Percentiles rank a stretch among this genome's conserved stretches.
Conservation (phyloP, 2,888 invertebrate genomes). For the Carterocephalus palaemon region DNA sequence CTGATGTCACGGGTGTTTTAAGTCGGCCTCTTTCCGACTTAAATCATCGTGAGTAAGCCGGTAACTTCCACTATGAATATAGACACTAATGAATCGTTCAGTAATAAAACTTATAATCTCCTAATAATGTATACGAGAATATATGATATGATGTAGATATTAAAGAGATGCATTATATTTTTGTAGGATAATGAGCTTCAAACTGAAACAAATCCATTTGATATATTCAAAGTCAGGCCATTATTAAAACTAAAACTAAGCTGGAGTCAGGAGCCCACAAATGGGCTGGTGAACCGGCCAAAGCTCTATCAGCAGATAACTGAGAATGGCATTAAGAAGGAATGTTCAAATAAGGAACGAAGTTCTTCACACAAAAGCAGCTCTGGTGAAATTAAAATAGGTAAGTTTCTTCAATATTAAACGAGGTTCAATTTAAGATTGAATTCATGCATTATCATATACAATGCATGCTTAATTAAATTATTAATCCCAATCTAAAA, state of each 20-base stretch:
- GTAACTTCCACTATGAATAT: no score
- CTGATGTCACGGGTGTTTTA: no score
- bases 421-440: neutral
- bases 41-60: no score
- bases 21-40: no score
- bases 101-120: no score
- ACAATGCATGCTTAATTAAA: neutral
- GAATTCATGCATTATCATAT: neutral
- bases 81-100: no score
- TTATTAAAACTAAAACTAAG: conserved; percentile 90
- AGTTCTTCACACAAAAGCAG: conserved; percentile 49
- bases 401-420: conserved; percentile 35
- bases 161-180: neutral
- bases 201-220: conserved; percentile 80
- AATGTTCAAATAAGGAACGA: conserved; percentile 53
- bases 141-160: no score
- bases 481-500: neutral
- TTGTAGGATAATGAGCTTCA: conserved; percentile 65
- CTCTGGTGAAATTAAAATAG: conserved; percentile 56
- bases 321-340: conserved; percentile 64
- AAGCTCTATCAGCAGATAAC: conserved; percentile 72
- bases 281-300: conserved; percentile 82
- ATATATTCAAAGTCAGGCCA: conserved; percentile 88
- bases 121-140: no score
- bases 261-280: conserved; percentile 88